Percentiles rank a stretch among this genome's conserved stretches.
Conservation (phyloP, 2,888 invertebrate species). For the Oasisia sp. region DNA sequence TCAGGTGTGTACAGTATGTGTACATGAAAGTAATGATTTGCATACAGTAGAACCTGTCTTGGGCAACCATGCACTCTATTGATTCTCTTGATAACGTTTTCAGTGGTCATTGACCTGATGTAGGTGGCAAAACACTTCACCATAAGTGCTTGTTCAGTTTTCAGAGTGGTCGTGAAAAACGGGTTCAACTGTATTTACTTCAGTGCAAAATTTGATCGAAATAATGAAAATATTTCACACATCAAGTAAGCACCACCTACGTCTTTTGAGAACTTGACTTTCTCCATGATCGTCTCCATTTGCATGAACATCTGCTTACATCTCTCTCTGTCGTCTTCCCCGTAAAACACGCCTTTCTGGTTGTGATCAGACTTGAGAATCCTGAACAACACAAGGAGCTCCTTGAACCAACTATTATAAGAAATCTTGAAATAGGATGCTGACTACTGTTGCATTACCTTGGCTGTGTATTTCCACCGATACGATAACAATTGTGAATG, state of each 20-base stretch:
- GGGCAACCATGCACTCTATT: too few species aligned
- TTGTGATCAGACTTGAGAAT: slow-evolving; percentile 27
- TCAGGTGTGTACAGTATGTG: not conserved
- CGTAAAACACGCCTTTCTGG: slow-evolving; percentile 20
- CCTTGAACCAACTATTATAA: not conserved
- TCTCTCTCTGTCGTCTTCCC: slow-evolving; percentile 45
- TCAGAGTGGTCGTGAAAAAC: too few species aligned
- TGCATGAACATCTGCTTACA: slow-evolving; percentile 52
- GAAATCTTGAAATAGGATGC: not conserved
- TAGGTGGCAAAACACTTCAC: too few species aligned
- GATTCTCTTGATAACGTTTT: too few species aligned
- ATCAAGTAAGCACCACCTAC: slow-evolving; percentile 37
- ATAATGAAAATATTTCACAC: not conserved
- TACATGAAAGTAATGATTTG: not conserved
- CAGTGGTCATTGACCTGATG: too few species aligned
- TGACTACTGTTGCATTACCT: not conserved
- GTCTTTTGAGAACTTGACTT: slow-evolving; percentile 55
- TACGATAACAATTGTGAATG: too few species aligned
- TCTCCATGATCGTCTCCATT: slow-evolving; percentile 50
- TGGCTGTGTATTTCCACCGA: not conserved
- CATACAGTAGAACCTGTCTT: not conserved
- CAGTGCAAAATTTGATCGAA: not conserved
- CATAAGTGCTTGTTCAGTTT: too few species aligned
- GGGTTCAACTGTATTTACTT: too few species aligned
- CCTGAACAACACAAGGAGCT: slow-evolving; percentile 21